Evolutionary conservation across 1,140 invertebrate species (phyloP).

Genomic region (Lamellibrachia luymesi): DNA sequence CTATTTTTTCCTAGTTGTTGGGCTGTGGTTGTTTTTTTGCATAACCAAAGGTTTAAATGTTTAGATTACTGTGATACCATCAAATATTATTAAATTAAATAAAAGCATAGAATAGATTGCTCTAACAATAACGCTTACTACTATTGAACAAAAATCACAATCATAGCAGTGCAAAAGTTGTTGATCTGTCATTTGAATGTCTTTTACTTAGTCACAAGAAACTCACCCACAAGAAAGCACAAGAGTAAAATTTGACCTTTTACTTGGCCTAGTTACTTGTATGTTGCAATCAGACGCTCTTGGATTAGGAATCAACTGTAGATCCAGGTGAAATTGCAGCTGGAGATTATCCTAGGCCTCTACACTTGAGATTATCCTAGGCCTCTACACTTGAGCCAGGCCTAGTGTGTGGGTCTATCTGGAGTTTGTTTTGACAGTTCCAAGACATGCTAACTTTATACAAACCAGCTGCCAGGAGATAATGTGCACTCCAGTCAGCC

Average conservation of each 20-base stretch:
- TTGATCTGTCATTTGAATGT: no score
- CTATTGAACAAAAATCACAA: no score
- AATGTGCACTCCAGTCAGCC: not conserved
- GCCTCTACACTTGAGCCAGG: not conserved
- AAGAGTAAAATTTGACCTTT: no score
- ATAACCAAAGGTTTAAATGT: not conserved
- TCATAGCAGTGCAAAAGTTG: no score
- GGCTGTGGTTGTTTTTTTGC: not conserved
- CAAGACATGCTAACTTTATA: not conserved
- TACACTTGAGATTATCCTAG: not conserved
- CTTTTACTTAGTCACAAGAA: no score
- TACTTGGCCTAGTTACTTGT: no score
- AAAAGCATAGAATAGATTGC: no score
- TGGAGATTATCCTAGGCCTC: not conserved
- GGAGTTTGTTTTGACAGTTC: not conserved
- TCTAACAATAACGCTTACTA: no score
- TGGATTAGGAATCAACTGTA: not conserved
- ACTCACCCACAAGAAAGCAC: no score
- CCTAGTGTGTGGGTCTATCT: not conserved
- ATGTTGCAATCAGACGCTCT: not conserved
- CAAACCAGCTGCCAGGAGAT: not conserved
- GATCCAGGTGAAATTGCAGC: not conserved
- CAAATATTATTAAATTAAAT: no score
- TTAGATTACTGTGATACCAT: no score
- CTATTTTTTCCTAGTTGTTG: not conserved